Evolutionary conservation across 2,113 vertebrate genomes (phyloP).

Genomic region (Mus musculus): DNA sequence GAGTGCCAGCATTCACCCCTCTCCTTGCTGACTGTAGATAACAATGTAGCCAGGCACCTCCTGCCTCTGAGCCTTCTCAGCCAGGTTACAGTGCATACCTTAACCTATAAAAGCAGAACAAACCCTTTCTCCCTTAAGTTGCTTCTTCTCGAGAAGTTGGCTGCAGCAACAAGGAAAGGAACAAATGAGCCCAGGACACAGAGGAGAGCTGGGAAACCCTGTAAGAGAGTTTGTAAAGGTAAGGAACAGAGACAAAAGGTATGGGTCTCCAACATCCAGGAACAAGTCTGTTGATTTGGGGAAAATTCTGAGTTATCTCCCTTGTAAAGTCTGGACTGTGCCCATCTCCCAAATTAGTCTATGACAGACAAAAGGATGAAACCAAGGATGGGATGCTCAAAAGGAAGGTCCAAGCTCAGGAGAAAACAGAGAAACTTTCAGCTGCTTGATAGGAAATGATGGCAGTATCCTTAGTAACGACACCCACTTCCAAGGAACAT

Average conservation of each 20-base stretch:
- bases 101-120: neutral
- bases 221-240: neutral
- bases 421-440: neutral
- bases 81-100: neutral
- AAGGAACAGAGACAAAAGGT: accelerated
- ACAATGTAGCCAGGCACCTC: no score
- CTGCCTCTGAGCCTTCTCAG: neutral
- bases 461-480: neutral
- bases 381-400: neutral
- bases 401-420: neutral
- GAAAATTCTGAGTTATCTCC: neutral
- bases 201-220: neutral
- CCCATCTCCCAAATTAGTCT: neutral
- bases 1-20: neutral
- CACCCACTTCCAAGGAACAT: neutral
- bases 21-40: neutral
- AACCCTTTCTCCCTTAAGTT: neutral
- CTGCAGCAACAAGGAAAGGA: no score
- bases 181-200: no score
- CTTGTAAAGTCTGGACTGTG: neutral
- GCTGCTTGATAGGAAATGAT: accelerated
- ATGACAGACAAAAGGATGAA: neutral
- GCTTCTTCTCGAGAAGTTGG: neutral
- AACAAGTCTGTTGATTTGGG: neutral
- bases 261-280: neutral